Percentiles rank a stretch among this genome's conserved stretches.
Evolutionary conservation across 2,888 invertebrate species (phyloP).

Genomic region (Xylota sylvarum): DNA sequence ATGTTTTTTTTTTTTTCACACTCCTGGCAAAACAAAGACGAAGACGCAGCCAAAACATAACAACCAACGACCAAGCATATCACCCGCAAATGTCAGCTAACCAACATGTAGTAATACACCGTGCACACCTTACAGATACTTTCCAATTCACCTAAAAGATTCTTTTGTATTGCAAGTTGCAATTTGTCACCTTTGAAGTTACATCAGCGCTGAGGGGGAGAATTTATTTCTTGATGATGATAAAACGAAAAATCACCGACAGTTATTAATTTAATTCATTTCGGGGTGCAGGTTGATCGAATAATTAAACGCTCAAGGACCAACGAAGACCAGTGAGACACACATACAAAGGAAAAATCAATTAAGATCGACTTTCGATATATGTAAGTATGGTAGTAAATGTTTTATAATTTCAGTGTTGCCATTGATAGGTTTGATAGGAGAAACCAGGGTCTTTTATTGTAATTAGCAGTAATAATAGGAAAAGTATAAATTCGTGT

Average conservation of each 20-base stretch:
- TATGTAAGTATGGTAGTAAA: not conserved
- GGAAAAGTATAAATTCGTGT: no score
- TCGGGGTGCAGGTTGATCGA: conserved; percentile 2
- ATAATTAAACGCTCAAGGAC: conserved; percentile 13
- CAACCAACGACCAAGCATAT: conserved; percentile 56
- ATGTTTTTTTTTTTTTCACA: not conserved
- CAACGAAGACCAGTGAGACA: not conserved
- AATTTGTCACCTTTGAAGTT: conserved; percentile 43
- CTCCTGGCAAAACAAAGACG: conserved; percentile 50
- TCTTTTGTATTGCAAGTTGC: conserved; percentile 27
- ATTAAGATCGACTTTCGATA: conserved; percentile 16
- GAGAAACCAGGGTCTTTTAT: no score
- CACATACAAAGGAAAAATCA: conserved; percentile 14
- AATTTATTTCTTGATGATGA: conserved; percentile 43
- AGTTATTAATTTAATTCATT: conserved; percentile 27
- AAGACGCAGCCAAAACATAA: conserved; percentile 73
- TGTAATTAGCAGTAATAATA: no score
- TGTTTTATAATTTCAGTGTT: conserved; percentile 2
- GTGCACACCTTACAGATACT: conserved; percentile 29
- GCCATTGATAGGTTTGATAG: not conserved
- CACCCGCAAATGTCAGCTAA: conserved; percentile 18
- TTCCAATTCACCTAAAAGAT: conserved; percentile 38
- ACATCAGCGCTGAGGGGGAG: conserved; percentile 38
- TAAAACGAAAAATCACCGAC: not conserved
- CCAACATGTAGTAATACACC: no score